Conservation (phyloP, 1,140 invertebrate species). For the Maconellicoccus hirsutus region DNA sequence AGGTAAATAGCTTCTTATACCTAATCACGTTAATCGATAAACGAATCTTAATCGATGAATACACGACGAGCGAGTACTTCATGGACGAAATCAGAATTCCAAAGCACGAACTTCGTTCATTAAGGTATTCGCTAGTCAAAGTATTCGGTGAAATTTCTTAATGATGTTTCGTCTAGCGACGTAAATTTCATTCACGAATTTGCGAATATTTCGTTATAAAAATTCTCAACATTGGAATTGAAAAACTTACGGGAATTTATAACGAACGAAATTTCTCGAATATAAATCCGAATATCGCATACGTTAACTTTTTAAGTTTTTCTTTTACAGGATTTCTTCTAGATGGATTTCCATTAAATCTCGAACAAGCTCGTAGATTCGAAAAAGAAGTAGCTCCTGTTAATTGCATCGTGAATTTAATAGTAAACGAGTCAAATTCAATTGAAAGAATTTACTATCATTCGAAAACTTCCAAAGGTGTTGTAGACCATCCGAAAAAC, state of each 20-base stretch:
- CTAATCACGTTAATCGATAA: neutral
- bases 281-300: neutral
- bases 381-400: neutral
- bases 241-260: no score
- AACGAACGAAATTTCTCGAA: neutral
- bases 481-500: neutral
- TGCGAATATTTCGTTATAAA: no score
- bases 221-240: no score
- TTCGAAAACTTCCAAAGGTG: neutral
- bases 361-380: neutral
- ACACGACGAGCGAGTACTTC: no score
- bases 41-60: no score
- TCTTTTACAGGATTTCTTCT: conserved; percentile 1
- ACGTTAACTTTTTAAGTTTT: neutral
- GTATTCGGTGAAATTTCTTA: no score
- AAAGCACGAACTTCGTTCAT: no score
- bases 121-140: no score
- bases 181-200: no score
- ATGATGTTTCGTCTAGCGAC: no score
- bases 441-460: neutral
- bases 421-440: neutral
- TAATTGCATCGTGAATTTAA: neutral
- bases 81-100: no score
- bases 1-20: neutral
- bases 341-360: neutral